A percentile compares a stretch with the other conserved stretches of the same genome.
phyloP scores from a whole-genome alignment of 2,888 invertebrate genomes.

The Drosophila kambysellisi region DNA sequence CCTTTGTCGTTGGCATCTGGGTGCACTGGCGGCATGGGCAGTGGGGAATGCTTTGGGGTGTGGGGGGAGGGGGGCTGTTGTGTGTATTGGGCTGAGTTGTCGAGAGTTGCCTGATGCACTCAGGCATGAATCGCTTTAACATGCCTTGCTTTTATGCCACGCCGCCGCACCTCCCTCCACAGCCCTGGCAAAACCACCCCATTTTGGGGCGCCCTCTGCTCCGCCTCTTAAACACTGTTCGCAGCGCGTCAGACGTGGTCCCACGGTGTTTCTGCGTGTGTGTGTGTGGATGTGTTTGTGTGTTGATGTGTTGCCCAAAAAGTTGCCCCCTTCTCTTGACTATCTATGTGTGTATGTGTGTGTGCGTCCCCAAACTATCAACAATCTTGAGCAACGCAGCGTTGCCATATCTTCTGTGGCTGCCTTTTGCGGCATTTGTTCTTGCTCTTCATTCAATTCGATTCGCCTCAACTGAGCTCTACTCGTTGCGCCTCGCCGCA shows the following conservation, averaged over 20 bases:
- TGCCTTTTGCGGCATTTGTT: slow-evolving; percentile 39
- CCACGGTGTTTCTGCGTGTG: not conserved
- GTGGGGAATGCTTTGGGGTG: not conserved
- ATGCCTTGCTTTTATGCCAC: slow-evolving; percentile 69
- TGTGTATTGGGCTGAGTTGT: slow-evolving; percentile 13
- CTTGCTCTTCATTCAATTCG: slow-evolving; percentile 18
- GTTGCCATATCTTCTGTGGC: slow-evolving; percentile 70
- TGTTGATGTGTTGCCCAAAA: slow-evolving; percentile 48
- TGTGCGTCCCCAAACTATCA: slow-evolving; percentile 53
- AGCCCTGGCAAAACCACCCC: slow-evolving; percentile 7
- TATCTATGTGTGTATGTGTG: slow-evolving; percentile 12
- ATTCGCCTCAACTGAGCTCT: slow-evolving; percentile 22
- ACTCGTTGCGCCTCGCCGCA: slow-evolving; percentile 3
- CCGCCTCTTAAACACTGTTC: not conserved
- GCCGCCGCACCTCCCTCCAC: slow-evolving; percentile 8
- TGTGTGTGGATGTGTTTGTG: not conserved
- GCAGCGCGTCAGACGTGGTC: slow-evolving; percentile 10
- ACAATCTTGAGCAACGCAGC: slow-evolving; percentile 66
- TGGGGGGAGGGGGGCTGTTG: slow-evolving; percentile 1
- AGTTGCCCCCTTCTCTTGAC: slow-evolving; percentile 12
- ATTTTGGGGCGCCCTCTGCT: not conserved
- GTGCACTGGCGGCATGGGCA: slow-evolving; percentile 13
- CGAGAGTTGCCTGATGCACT: slow-evolving; percentile 60
- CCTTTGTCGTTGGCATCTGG: slow-evolving; percentile 63
- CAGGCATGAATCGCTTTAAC: slow-evolving; percentile 77